A percentile compares a stretch with the other conserved stretches of the same genome.
These are phyloP conservation scores for Dicentrarchus labrax DNA, from an alignment of 2,113 vertebrate species.

Conservation along the genomic window DNA sequence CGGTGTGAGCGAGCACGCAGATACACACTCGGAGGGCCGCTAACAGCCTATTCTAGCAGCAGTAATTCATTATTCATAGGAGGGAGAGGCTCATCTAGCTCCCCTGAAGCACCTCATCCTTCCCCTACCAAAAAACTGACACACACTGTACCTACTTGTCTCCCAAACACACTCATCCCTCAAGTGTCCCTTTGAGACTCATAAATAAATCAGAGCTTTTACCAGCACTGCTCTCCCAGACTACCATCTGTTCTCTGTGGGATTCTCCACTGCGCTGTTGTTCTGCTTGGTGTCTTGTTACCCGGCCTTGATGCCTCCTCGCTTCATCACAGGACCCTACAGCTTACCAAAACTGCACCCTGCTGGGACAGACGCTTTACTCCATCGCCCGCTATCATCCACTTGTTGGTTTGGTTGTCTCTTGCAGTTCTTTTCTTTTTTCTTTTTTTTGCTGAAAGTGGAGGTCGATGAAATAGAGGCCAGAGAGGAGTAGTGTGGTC, in stretches of 20 bases:
- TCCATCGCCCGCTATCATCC: background rate
- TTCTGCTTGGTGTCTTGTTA: slow-evolving; percentile 45
- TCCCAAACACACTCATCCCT: slow-evolving; percentile 25
- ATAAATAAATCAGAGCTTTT: slow-evolving; percentile 61
- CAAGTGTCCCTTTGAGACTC: slow-evolving; percentile 46
- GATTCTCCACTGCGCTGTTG: slow-evolving; percentile 29
- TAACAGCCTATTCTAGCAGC: slow-evolving; percentile 5
- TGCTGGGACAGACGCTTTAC: background rate
- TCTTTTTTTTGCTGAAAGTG: background rate
- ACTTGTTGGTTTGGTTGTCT: background rate
- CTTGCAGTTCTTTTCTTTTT: background rate
- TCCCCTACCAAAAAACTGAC: slow-evolving; percentile 2
- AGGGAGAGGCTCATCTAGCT: slow-evolving; percentile 22
- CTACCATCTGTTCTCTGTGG: slow-evolving; percentile 59
- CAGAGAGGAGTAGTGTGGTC: background rate
- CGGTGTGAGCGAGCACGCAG: background rate
- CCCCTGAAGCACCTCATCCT: slow-evolving; percentile 20
- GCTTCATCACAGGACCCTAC: slow-evolving; percentile 15
- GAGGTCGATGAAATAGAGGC: background rate
- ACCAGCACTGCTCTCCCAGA: slow-evolving; percentile 25
- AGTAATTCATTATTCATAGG: slow-evolving; percentile 58
- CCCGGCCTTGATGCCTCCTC: slow-evolving; percentile 6
- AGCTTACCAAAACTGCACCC: slow-evolving; percentile 16
- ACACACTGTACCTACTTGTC: background rate
- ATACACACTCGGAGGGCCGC: background rate